phyloP scores from a whole-genome alignment of 2,113 vertebrate genomes.

The Xyrauchen texanus region DNA sequence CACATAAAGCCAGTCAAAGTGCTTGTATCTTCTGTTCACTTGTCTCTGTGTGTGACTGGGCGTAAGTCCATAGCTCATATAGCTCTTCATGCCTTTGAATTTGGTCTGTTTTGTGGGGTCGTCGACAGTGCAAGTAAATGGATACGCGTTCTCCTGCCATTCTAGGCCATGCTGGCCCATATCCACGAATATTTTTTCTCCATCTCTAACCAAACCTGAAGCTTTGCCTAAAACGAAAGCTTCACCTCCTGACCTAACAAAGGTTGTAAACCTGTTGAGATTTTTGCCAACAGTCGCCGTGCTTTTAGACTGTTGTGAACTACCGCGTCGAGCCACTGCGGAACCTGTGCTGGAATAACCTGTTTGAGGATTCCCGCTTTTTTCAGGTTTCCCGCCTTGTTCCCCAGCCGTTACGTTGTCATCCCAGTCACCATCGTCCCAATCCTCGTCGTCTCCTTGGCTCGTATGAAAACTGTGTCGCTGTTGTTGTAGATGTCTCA shows the following conservation, averaged over 20 bases:
- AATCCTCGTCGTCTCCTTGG: slow-evolving; percentile 92
- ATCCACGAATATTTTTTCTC: slow-evolving; percentile 89
- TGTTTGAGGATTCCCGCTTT: slow-evolving; percentile 68
- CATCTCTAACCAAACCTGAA: slow-evolving; percentile 86
- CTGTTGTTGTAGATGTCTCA: slow-evolving; percentile 64
- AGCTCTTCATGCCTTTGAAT: slow-evolving; percentile 99
- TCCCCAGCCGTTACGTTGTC: slow-evolving; percentile 80
- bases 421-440: slow-evolving; percentile 97
- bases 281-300: slow-evolving; percentile 91
- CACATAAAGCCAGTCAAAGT: slow-evolving; percentile 96
- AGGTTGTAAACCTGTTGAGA: slow-evolving; percentile 96
- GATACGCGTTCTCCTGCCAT: slow-evolving; percentile 93
- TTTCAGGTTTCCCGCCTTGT: slow-evolving; percentile 71
- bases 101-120: slow-evolving; percentile 99
- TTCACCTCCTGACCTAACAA: slow-evolving; percentile 94
- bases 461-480: slow-evolving; percentile 75
- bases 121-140: slow-evolving; percentile 91
- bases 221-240: slow-evolving; percentile 93
- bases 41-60: slow-evolving; percentile 87
- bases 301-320: slow-evolving; percentile 79
- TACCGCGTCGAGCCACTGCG: slow-evolving; percentile 64
- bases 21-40: slow-evolving; percentile 96
- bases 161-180: slow-evolving; percentile 85
- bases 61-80: slow-evolving; percentile 93
- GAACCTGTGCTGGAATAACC: slow-evolving; percentile 78